A percentile compares a stretch with the other conserved stretches of the same genome.
phyloP scores from a whole-genome alignment of 2,888 invertebrate species.

The Stomorhina lunata region DNA sequence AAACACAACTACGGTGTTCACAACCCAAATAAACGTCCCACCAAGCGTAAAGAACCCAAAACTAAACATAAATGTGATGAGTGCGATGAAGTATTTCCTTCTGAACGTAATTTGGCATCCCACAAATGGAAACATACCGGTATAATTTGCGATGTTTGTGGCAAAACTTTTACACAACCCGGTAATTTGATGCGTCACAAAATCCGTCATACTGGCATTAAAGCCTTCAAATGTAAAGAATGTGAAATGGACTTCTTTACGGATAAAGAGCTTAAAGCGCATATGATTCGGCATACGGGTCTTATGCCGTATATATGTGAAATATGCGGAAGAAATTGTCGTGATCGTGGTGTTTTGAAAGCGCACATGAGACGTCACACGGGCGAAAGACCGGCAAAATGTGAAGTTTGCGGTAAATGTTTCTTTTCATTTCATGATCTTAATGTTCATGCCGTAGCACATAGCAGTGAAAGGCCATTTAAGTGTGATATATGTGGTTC shows the following conservation, averaged over 20 bases:
- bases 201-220: slow-evolving; percentile 76
- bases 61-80: slow-evolving; percentile 70
- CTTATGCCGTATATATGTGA: slow-evolving; percentile 72
- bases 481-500: slow-evolving; percentile 71
- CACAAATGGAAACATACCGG: slow-evolving; percentile 75
- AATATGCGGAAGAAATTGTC: slow-evolving; percentile 73
- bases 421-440: slow-evolving; percentile 73
- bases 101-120: slow-evolving; percentile 71
- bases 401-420: slow-evolving; percentile 71
- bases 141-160: slow-evolving; percentile 73
- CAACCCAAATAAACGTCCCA: slow-evolving; percentile 8
- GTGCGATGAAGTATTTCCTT: slow-evolving; percentile 72
- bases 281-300: slow-evolving; percentile 73
- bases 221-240: slow-evolving; percentile 71
- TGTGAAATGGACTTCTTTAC: slow-evolving; percentile 76
- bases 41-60: slow-evolving; percentile 23
- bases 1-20: slow-evolving; percentile 65
- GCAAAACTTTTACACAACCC: slow-evolving; percentile 70
- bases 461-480: slow-evolving; percentile 69
- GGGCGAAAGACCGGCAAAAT: slow-evolving; percentile 71
- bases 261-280: slow-evolving; percentile 74
- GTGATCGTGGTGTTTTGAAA: slow-evolving; percentile 74
- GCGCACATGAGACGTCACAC: slow-evolving; percentile 74
- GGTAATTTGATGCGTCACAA: slow-evolving; percentile 75
- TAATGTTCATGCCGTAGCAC: slow-evolving; percentile 74